These are phyloP conservation scores for Sitobion miscanthi DNA, from an alignment of 1,140 invertebrate genomes.

Conservation along the genomic window DNA sequence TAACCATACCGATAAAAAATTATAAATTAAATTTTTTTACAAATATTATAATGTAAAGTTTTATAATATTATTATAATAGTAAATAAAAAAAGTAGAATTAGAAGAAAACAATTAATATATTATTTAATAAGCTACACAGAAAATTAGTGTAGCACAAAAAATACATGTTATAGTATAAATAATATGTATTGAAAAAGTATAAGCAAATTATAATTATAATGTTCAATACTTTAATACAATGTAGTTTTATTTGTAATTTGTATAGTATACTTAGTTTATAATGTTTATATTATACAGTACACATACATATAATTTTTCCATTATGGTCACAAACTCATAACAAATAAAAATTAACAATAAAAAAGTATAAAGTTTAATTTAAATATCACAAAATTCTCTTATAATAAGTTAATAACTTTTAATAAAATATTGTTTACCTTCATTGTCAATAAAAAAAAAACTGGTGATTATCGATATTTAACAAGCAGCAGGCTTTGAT, in stretches of 20 bases:
- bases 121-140: neutral
- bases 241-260: neutral
- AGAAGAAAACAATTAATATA: too few relatives aligned
- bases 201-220: neutral
- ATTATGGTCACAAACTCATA: neutral
- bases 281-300: neutral
- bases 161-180: neutral
- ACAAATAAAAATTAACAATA: neutral
- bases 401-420: neutral
- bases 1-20: too few relatives aligned
- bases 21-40: too few relatives aligned
- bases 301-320: neutral
- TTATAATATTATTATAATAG: too few relatives aligned
- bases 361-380: slow-evolving; percentile 23
- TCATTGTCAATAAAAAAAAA: neutral
- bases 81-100: too few relatives aligned
- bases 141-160: neutral
- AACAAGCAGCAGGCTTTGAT: slow-evolving; percentile 47
- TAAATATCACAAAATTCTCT: slow-evolving; percentile 27
- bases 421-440: neutral
- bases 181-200: neutral
- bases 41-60: too few relatives aligned
- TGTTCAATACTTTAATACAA: too few relatives aligned
- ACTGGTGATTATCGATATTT: neutral
- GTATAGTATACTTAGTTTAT: neutral